These are phyloP conservation scores for Cabera pusaria DNA, from an alignment of 2,888 invertebrate genomes.

Conservation along the genomic window DNA sequence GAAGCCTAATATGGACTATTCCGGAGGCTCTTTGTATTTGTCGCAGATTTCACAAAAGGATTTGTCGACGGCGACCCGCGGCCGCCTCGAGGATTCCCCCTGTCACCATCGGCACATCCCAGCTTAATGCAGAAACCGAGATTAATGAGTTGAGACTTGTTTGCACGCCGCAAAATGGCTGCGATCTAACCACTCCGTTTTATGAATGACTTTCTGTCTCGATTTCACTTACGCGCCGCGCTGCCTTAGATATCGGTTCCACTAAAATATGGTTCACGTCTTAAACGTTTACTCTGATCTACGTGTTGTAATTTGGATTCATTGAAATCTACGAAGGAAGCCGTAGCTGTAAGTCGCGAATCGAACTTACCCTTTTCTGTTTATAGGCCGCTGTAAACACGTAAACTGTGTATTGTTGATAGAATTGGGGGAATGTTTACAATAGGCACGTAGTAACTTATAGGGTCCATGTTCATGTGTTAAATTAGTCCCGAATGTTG, in stretches of 20 bases:
- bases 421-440: slow-evolving; percentile 65
- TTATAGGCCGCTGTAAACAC: slow-evolving; percentile 51
- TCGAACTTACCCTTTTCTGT: slow-evolving; percentile 44
- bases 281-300: slow-evolving; percentile 21
- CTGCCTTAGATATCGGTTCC: slow-evolving; percentile 20
- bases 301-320: slow-evolving; percentile 14
- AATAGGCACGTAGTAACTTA: slow-evolving; percentile 69
- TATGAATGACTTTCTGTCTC: slow-evolving; percentile 43
- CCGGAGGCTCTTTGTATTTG: slow-evolving; percentile 58
- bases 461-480: slow-evolving; percentile 48
- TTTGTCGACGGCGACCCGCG: slow-evolving; percentile 58
- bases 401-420: slow-evolving; percentile 59
- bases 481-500: slow-evolving; percentile 47
- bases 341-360: slow-evolving; percentile 27
- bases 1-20: slow-evolving; percentile 32
- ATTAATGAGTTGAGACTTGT: slow-evolving; percentile 72
- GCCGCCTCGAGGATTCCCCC: slow-evolving; percentile 63
- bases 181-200: slow-evolving; percentile 40
- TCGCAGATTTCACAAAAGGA: slow-evolving; percentile 68
- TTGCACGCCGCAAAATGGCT: slow-evolving; percentile 37
- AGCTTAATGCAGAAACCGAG: slow-evolving; percentile 75
- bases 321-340: slow-evolving; percentile 24
- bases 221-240: slow-evolving; percentile 28
- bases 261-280: slow-evolving; percentile 21
- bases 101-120: slow-evolving; percentile 75